Conservation (phyloP, 2,113 vertebrate genomes). For the Ramphastos sulfuratus region DNA sequence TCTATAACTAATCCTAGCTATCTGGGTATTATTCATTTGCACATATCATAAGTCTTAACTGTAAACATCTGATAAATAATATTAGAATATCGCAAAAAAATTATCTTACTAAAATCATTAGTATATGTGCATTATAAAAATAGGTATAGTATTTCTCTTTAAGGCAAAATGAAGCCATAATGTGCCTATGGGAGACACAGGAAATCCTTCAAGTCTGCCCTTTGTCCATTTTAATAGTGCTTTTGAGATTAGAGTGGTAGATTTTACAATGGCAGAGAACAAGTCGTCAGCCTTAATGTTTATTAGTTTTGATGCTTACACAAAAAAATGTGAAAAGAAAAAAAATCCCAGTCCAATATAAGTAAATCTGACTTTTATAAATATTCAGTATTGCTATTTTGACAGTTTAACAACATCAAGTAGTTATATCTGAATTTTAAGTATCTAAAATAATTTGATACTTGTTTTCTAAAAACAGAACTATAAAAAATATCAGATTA, state of each 20-base stretch:
- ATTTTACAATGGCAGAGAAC: slow-evolving; percentile 28
- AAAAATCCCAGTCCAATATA: not conserved
- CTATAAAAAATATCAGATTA: not conserved
- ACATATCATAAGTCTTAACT: not conserved
- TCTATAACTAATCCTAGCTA: not conserved
- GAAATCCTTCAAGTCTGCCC: slow-evolving; percentile 54
- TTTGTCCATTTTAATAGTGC: slow-evolving; percentile 49
- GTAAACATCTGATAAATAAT: not conserved
- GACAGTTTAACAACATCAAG: not conserved
- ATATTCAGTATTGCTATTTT: not conserved
- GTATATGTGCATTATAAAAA: not conserved
- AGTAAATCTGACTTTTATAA: not conserved
- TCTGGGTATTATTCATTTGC: not conserved
- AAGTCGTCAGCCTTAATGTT: slow-evolving; percentile 3
- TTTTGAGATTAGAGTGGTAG: slow-evolving; percentile 41
- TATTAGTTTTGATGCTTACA: slow-evolving; percentile 12
- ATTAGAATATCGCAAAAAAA: not conserved
- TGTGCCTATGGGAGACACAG: slow-evolving; percentile 5
- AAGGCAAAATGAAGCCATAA: slow-evolving; percentile 43
- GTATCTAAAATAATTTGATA: not conserved
- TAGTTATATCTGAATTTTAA: not conserved
- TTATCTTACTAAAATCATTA: not conserved
- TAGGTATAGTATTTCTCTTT: not conserved
- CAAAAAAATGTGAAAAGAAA: slow-evolving; percentile 21
- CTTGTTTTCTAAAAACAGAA: not conserved